Base-by-base conservation (phyloP, 2,888 invertebrate genomes). In the Agrochola circellaris region DNA sequence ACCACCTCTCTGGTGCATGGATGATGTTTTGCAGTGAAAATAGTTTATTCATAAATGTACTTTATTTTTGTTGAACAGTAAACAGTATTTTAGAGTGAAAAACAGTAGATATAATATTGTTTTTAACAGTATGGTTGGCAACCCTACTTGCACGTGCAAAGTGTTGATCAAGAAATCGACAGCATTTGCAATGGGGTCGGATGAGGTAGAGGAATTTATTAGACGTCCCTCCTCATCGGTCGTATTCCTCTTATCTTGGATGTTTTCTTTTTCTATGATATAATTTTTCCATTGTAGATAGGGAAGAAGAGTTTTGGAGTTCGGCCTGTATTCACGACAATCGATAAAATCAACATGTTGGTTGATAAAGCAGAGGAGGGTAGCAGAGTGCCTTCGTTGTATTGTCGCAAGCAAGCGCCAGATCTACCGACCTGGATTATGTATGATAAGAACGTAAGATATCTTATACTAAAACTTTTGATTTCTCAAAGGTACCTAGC, bases 341-440 rank as follows among this genome's bases (percentile, higher is more conserved):
- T 96, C 62, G 94, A 93, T 61, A 93, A 93, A 76, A 93, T 95
- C 15, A 96, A 96, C 85, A 96, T 96, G 96, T 89, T 96, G 81
- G 93, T 96, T 13, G 96, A 96, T 78, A 96, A 96, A 86, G 75
- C 93, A 0, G 94, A 94, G 72, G 92, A 89, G 0, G 90, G 81
- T 1, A 94, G 94, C 79, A 90, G 95, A 34, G 94, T 96, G 3
- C 98, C 98, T 0, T 98, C 98, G 0, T 92, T 98, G 68, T 98
- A 98, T 94, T 97, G 98, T 2, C 97, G 98, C 26, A 98, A 98
- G 85, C 98, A 98, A 91, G 98, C 97, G 0, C 97, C 97, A 0
- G 98, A 98, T 86, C 92, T 98, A 69, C 99, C 99, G 0, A 96
- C 98, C 0, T 99, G 99, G 99, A 97, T 99, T 73, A 98, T 98